phyloP scores from a whole-genome alignment of 2,888 invertebrate species.

The Sphecodes monilicornis region DNA sequence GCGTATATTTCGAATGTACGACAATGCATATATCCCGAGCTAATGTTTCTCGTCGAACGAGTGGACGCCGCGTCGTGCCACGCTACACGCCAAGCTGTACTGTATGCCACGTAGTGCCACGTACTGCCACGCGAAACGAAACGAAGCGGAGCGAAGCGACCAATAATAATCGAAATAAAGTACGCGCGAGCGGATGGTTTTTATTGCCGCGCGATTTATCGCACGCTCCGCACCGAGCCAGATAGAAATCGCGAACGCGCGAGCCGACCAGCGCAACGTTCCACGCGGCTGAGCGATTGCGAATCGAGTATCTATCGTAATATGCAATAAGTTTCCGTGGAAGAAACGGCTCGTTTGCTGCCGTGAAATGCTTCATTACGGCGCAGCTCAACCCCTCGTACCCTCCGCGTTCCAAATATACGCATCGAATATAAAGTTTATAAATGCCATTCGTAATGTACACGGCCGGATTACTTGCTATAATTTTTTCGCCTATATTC shows the following conservation, averaged over 20 bases:
- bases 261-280: neutral
- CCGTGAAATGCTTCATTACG: neutral
- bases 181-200: constrained; percentile 25
- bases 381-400: neutral
- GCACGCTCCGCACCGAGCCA: neutral
- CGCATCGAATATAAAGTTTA: neutral
- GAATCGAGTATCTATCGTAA: neutral
- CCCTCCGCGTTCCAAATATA: neutral
- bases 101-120: neutral
- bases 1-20: constrained; percentile 25
- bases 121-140: neutral
- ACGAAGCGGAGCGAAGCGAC: constrained; percentile 8
- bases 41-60: constrained; percentile 43
- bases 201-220: constrained; percentile 39
- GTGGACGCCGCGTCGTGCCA: neutral
- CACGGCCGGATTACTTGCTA: too few species aligned
- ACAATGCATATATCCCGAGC: constrained; percentile 42
- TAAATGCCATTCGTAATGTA: neutral
- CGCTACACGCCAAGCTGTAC: neutral
- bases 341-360: neutral
- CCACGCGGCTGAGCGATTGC: neutral
- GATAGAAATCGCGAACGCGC: neutral
- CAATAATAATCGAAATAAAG: constrained; percentile 39
- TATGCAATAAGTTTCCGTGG: neutral
- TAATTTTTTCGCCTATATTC: too few species aligned